These are phyloP conservation scores for Stenichneumon culpator DNA, from an alignment of 2,888 invertebrate genomes.

Conservation along the genomic window DNA sequence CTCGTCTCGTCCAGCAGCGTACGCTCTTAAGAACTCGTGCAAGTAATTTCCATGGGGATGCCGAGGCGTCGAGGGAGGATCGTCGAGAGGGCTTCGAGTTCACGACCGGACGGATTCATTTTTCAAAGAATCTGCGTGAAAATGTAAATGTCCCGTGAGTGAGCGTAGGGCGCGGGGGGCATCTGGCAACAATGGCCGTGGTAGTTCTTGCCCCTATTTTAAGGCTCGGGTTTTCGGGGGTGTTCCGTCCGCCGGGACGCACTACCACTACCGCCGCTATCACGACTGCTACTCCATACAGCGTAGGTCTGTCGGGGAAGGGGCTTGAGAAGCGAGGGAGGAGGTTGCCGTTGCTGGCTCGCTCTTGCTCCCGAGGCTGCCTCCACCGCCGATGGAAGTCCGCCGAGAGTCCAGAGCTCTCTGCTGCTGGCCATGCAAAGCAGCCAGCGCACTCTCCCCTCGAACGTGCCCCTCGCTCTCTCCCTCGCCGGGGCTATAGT, in stretches of 20 bases:
- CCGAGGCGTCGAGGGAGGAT: slow-evolving; percentile 29
- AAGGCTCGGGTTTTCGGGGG: slow-evolving; percentile 84
- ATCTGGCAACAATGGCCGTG: slow-evolving; percentile 85
- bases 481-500: slow-evolving; percentile 36
- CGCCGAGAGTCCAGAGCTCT: slow-evolving; percentile 64
- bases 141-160: slow-evolving; percentile 82
- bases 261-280: slow-evolving; percentile 64
- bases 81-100: slow-evolving; percentile 63
- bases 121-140: slow-evolving; percentile 84
- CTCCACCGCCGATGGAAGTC: slow-evolving; percentile 55
- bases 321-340: slow-evolving; percentile 47
- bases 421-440: slow-evolving; percentile 74
- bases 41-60: slow-evolving; percentile 56
- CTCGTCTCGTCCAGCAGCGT: slow-evolving; percentile 44
- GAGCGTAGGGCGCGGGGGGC: slow-evolving; percentile 74
- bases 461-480: slow-evolving; percentile 21
- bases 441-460: slow-evolving; percentile 58
- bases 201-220: slow-evolving; percentile 83
- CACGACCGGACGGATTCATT: slow-evolving; percentile 79
- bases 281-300: slow-evolving; percentile 12
- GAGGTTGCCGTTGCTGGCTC: slow-evolving; percentile 49
- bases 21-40: slow-evolving; percentile 24
- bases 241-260: slow-evolving; percentile 71
- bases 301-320: slow-evolving; percentile 47
- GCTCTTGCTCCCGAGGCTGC: slow-evolving; percentile 42